Evolutionary conservation across 2,888 invertebrate genomes (phyloP).

Genomic region (Drosophila hamatofila): DNA sequence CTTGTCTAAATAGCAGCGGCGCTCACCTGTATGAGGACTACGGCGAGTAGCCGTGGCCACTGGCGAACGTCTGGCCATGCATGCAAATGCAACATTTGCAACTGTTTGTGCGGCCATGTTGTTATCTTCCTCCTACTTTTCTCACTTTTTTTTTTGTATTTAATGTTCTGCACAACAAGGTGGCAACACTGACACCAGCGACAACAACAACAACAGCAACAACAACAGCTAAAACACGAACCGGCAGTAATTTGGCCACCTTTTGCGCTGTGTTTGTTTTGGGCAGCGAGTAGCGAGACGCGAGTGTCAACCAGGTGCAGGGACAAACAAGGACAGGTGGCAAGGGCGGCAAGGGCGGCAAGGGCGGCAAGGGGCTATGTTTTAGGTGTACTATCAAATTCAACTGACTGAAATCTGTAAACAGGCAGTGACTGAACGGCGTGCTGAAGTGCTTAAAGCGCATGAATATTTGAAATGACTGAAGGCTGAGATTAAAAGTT

Average conservation of each 20-base stretch:
- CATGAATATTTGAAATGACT: constrained; percentile 5
- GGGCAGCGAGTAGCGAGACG: constrained; percentile 31
- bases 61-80: constrained; percentile 68
- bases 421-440: constrained; percentile 16
- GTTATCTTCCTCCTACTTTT: constrained; percentile 33
- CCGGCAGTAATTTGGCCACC: constrained; percentile 78
- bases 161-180: constrained; percentile 52
- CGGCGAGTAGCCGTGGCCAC: constrained; percentile 28
- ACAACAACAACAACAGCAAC: constrained; percentile 38
- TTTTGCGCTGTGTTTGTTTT: constrained; percentile 64
- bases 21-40: constrained; percentile 48
- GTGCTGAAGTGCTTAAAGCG: constrained; percentile 10
- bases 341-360: neutral
- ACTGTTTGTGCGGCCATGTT: constrained; percentile 72
- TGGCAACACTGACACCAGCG: constrained; percentile 73
- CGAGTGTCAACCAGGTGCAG: constrained; percentile 2
- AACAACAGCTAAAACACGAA: constrained; percentile 29
- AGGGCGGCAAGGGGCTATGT: neutral
- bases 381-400: constrained; percentile 31
- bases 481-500: neutral
- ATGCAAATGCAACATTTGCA: constrained; percentile 79
- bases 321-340: neutral
- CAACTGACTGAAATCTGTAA: constrained; percentile 43
- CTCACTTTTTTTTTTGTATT: constrained; percentile 22
- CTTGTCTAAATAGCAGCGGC: constrained; percentile 76